Percentiles rank a stretch among this genome's conserved stretches.
Evolutionary conservation across 2,113 vertebrate genomes (phyloP).

Genomic region (Turnix velox): DNA sequence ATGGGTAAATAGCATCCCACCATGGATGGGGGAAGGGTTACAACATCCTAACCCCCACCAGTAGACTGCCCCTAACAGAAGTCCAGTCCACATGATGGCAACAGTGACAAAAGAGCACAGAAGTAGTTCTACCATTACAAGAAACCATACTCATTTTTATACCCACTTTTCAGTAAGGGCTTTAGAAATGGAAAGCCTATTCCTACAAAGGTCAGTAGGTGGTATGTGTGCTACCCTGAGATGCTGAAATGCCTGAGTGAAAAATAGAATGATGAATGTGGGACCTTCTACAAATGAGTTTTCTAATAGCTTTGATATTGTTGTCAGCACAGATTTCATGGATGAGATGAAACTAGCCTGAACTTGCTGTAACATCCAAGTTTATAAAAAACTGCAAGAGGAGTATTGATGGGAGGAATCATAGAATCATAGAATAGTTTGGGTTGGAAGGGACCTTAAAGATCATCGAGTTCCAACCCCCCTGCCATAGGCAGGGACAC

Average conservation of each 20-base stretch:
- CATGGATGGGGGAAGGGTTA: not conserved
- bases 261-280: constrained; percentile 31
- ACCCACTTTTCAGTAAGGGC: rapidly evolving
- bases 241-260: not conserved
- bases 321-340: constrained; percentile 48
- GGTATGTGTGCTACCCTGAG: not conserved
- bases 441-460: too few relatives aligned
- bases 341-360: constrained; percentile 38
- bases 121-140: not conserved
- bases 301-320: constrained; percentile 36
- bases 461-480: too few relatives aligned
- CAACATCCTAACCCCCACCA: not conserved
- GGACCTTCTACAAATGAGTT: not conserved
- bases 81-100: not conserved
- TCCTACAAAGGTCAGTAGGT: not conserved
- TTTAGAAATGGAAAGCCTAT: not conserved
- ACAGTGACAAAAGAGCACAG: not conserved
- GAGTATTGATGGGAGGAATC: not conserved
- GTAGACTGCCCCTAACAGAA: not conserved
- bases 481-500: too few relatives aligned
- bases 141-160: not conserved
- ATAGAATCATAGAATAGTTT: too few relatives aligned
- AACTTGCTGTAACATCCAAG: constrained; percentile 39
- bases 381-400: constrained; percentile 4
- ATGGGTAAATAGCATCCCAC: not conserved